phyloP scores from a whole-genome alignment of 2,113 vertebrate genomes.

The Alligator mississippiensis region DNA sequence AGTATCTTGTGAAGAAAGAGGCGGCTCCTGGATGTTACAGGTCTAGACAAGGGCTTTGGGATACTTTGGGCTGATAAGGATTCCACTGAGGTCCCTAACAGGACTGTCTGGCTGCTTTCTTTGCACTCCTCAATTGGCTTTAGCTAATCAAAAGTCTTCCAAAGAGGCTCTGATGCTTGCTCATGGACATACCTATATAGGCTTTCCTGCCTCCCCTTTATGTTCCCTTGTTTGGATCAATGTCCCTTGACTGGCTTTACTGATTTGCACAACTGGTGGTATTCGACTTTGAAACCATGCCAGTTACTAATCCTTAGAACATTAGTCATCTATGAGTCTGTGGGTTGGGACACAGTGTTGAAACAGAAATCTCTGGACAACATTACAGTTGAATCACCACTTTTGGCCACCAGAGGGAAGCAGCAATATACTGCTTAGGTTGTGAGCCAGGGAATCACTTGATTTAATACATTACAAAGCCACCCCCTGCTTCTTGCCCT shows the following conservation, averaged over 20 bases:
- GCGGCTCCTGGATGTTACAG: not conserved
- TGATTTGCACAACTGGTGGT: not conserved
- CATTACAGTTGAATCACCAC: not conserved
- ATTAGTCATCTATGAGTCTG: not conserved
- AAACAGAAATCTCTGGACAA: not conserved
- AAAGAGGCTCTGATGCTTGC: not conserved
- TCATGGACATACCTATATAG: not conserved
- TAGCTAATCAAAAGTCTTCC: no score
- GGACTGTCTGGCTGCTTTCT: not conserved
- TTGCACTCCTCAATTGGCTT: not conserved
- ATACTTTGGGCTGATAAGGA: not conserved
- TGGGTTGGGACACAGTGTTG: not conserved
- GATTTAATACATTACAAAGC: not conserved
- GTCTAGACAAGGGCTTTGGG: rapidly evolving
- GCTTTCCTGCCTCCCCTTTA: not conserved
- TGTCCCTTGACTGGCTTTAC: not conserved
- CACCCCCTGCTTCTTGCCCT: not conserved
- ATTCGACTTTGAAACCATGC: not conserved
- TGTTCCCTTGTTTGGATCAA: not conserved
- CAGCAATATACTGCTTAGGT: not conserved
- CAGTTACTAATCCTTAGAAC: not conserved
- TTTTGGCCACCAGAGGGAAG: conserved; percentile 14
- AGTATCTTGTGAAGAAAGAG: rapidly evolving
- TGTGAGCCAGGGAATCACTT: not conserved
- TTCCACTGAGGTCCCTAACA: not conserved